Base-by-base conservation (phyloP, 2,797 vertebrate genomes). In the Arrhamphus sclerolepis region DNA sequence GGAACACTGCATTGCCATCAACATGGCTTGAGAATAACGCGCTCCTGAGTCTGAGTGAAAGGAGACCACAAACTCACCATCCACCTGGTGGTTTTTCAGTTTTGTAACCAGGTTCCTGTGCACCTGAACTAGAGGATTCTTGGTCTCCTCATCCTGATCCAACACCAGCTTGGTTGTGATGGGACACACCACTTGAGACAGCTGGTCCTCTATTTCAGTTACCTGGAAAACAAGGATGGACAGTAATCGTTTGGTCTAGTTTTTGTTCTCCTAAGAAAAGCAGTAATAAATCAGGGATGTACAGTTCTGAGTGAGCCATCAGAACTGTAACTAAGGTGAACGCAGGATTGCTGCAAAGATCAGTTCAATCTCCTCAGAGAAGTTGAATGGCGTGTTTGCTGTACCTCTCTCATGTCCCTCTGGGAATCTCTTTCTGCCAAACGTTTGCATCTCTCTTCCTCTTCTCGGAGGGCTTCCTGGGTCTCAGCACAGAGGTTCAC, bases 21-120 rank as follows among this genome's bases (percentile, higher is more conserved):
- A 34, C 8, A 11, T 11, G 8, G 31, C 31, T 34, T 38, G 7
- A 16, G 34, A 38, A 38, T 13, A 5, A 38, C 5, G 4, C 14
- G 4, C 13, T 16, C 14, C 34, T 38, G 11, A 13, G 31, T 34
- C 9, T 3, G 10, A 19, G 19, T 19, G 9, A 28, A 19, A 29
- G 40, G 1, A 54, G 43, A 44, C 18, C 19, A 28, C 2, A 56
- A 49, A 87, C 92, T 89, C 77, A 99, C 97, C 97, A 34, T 98
- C 95, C 66, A 97, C 95, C 88, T 99, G 97, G 84, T 99, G 97
- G 52, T 95, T 95, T 80, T 98, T 99, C 78, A 99, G 91, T 60
- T 86, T 94, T 4, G 92, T 96, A 85, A 99, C 95, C 79, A 99
- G 93, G 77, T 91, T 93, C 75, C 87, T 90, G 86, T 98, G 96